Percentiles rank a stretch among this genome's conserved stretches.
phyloP scores from a whole-genome alignment of 2,113 vertebrate species.

The Oreotragus oreotragus region DNA sequence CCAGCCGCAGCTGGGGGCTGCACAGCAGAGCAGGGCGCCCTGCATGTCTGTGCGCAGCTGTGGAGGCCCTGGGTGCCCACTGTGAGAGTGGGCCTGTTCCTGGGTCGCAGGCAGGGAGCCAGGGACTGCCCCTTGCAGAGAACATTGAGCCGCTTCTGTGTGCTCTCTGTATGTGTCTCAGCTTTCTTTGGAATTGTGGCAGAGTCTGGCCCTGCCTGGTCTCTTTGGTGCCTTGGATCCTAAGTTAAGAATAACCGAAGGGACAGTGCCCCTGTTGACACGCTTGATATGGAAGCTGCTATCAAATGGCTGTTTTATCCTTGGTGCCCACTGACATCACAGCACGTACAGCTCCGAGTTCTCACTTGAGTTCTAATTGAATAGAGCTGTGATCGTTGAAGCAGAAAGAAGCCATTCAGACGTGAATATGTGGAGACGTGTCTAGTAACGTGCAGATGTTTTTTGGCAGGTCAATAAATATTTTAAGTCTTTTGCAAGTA shows the following conservation, averaged over 20 bases:
- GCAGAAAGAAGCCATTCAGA: constrained; percentile 60
- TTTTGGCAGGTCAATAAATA: constrained; percentile 57
- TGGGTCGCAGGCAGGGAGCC: constrained; percentile 43
- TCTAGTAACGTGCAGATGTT: constrained; percentile 32
- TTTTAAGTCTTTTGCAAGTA: constrained; percentile 50
- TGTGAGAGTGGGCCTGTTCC: constrained; percentile 56
- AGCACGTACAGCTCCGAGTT: neutral
- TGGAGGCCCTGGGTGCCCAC: neutral
- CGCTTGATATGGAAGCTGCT: neutral
- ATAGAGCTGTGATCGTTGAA: constrained; percentile 12
- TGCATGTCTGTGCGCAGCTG: constrained; percentile 55
- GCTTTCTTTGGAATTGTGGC: constrained; percentile 49
- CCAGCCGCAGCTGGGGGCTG: neutral
- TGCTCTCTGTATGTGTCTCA: neutral
- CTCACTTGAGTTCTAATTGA: constrained; percentile 39
- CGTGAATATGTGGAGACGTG: neutral
- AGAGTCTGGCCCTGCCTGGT: constrained; percentile 60
- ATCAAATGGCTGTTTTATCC: constrained; percentile 37
- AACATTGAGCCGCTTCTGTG: constrained; percentile 55
- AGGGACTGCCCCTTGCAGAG: neutral
- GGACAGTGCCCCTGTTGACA: constrained; percentile 32
- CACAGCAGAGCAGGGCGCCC: neutral
- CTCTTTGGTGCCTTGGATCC: constrained; percentile 53
- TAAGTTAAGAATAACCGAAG: constrained; percentile 50
- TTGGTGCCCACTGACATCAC: neutral